Evolutionary conservation across 2,888 invertebrate species (phyloP).

Genomic region (Neocrepidodera transversa): DNA sequence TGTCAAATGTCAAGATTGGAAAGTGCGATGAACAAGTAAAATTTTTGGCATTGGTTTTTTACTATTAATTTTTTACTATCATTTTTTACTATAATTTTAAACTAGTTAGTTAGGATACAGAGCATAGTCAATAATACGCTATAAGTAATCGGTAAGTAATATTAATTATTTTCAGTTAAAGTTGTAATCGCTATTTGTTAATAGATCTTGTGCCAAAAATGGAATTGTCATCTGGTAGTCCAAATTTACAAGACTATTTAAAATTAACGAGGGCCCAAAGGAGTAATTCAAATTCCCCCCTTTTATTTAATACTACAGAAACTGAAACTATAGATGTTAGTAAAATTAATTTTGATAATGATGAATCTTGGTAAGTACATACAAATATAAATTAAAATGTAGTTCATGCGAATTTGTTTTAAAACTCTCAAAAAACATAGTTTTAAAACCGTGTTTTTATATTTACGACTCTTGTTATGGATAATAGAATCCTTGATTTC

Average conservation of each 20-base stretch:
- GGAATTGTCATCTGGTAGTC: conserved; percentile 53
- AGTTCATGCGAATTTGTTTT: too few relatives aligned
- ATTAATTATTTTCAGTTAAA: conserved; percentile 24
- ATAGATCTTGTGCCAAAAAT: conserved; percentile 44
- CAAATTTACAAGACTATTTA: conserved; percentile 44
- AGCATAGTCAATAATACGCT: background rate
- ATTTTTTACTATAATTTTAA: conserved; percentile 24
- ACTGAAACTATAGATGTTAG: conserved; percentile 64
- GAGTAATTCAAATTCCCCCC: conserved; percentile 17
- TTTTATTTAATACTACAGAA: conserved; percentile 16
- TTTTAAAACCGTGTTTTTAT: too few relatives aligned
- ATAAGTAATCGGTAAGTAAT: conserved; percentile 16
- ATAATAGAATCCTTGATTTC: too few relatives aligned
- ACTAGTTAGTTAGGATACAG: conserved; percentile 11
- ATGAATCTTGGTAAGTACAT: conserved; percentile 67
- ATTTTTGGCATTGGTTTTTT: conserved; percentile 30
- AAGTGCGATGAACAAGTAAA: conserved; percentile 51
- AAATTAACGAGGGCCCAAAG: conserved; percentile 33
- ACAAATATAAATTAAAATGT: too few relatives aligned
- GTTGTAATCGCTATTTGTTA: conserved; percentile 28
- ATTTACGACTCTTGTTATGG: too few relatives aligned
- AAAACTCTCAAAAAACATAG: background rate
- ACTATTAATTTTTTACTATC: conserved; percentile 14
- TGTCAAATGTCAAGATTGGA: conserved; percentile 22
- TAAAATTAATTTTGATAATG: conserved; percentile 65